These are phyloP conservation scores for Lophotis ruficrista DNA, from an alignment of 2,113 vertebrate genomes.

Conservation along the genomic window DNA sequence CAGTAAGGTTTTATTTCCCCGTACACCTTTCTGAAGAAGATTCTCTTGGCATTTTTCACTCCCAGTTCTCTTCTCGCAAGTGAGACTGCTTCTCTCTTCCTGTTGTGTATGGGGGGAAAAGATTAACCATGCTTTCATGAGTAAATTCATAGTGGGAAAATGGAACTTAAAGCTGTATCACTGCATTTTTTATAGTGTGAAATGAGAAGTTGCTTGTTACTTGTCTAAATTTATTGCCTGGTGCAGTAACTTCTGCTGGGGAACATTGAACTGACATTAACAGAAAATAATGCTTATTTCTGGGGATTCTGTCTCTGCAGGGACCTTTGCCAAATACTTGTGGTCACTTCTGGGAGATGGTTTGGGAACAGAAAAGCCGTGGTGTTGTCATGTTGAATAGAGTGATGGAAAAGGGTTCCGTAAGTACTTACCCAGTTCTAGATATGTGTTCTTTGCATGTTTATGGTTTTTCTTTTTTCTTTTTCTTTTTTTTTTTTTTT, in stretches of 20 bases:
- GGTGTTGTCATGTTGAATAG: constrained; percentile 99
- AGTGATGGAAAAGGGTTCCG: constrained; percentile 97
- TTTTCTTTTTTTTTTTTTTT: neutral
- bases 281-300: constrained; percentile 34
- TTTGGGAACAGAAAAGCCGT: constrained; percentile 94
- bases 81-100: neutral
- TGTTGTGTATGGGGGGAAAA: neutral
- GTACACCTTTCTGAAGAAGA: neutral
- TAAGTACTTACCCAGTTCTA: constrained; percentile 70
- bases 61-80: constrained; percentile 34
- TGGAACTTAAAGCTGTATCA: neutral
- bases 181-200: neutral
- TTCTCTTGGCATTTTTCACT: neutral
- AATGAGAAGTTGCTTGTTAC: constrained; percentile 8
- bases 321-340: constrained; percentile 96
- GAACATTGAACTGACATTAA: neutral
- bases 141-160: neutral
- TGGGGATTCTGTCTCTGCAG: constrained; percentile 75
- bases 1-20: neutral
- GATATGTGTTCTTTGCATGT: neutral
- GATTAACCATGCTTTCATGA: neutral
- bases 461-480: neutral
- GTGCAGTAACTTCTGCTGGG: neutral
- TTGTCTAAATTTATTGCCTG: neutral
- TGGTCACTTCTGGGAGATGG: constrained; percentile 99